phyloP scores from a whole-genome alignment of 2,888 invertebrate species.

The Poecilobothrus nobilitatus region DNA sequence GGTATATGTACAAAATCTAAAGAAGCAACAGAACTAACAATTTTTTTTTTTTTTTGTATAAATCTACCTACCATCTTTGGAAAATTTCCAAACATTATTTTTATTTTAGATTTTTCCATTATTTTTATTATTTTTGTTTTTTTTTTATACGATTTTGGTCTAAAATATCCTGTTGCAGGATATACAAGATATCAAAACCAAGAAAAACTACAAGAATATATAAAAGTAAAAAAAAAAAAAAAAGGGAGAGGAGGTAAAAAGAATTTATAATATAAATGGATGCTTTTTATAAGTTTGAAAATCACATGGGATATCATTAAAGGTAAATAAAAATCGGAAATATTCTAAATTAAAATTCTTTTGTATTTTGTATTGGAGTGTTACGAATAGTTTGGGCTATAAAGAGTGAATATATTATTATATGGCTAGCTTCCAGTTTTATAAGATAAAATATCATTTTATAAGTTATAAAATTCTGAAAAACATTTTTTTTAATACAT shows the following conservation, averaged over 20 bases:
- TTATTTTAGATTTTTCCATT: neutral
- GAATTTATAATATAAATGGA: neutral
- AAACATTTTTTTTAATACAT: too few species aligned
- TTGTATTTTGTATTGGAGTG: neutral
- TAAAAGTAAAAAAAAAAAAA: too few species aligned
- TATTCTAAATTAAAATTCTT: slow-evolving; percentile 1
- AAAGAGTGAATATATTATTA: too few species aligned
- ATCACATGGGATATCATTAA: slow-evolving; percentile 9
- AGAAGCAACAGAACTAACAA: neutral
- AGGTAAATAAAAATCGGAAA: slow-evolving; percentile 4
- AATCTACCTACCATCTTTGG: neutral
- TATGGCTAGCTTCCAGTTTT: too few species aligned
- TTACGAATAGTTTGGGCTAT: too few species aligned
- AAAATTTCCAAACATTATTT: neutral
- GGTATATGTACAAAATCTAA: neutral
- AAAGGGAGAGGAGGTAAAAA: too few species aligned
- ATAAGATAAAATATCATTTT: too few species aligned
- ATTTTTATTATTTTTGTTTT: neutral
- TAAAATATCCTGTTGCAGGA: slow-evolving; percentile 1
- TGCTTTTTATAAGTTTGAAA: neutral
- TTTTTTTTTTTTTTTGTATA: too few species aligned
- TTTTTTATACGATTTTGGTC: neutral
- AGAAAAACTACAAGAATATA: too few species aligned
- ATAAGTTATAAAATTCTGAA: too few species aligned
- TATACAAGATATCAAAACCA: neutral